Conservation (phyloP, 2,113 vertebrate species). For the Coturnix japonica region DNA sequence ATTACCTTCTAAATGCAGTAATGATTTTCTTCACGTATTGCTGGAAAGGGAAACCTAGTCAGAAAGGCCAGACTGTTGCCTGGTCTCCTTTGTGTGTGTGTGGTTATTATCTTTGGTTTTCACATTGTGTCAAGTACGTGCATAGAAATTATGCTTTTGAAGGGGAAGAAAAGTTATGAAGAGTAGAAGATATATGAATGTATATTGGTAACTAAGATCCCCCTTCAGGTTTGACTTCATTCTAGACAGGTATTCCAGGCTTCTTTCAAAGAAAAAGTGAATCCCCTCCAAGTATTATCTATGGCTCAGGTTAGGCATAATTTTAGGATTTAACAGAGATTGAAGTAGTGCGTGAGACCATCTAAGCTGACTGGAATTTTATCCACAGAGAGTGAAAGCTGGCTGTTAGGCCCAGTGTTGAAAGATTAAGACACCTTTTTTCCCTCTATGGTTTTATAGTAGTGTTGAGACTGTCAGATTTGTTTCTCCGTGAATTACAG, state of each 20-base stretch:
- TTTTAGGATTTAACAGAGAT: neutral
- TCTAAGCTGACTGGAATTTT: neutral
- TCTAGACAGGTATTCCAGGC: neutral
- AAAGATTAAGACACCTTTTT: neutral
- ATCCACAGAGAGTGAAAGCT: neutral
- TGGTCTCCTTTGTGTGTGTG: neutral
- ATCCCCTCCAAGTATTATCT: neutral
- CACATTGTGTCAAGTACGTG: neutral
- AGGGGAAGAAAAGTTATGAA: neutral
- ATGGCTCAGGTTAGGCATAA: neutral
- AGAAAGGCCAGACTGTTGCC: neutral
- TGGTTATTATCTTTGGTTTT: neutral
- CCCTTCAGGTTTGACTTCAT: neutral
- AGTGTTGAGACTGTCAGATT: neutral
- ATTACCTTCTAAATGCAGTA: neutral
- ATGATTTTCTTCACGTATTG: neutral
- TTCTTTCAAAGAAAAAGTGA: neutral
- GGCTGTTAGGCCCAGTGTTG: neutral
- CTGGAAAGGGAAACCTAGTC: neutral
- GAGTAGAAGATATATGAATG: neutral
- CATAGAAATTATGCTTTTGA: neutral
- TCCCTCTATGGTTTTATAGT: neutral
- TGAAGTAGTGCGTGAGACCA: neutral
- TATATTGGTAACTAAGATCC: neutral
- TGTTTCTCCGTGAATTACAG: constrained; percentile 14